Conservation (phyloP, 2,888 invertebrate genomes). For the Hermaeophaga mercurialis region DNA sequence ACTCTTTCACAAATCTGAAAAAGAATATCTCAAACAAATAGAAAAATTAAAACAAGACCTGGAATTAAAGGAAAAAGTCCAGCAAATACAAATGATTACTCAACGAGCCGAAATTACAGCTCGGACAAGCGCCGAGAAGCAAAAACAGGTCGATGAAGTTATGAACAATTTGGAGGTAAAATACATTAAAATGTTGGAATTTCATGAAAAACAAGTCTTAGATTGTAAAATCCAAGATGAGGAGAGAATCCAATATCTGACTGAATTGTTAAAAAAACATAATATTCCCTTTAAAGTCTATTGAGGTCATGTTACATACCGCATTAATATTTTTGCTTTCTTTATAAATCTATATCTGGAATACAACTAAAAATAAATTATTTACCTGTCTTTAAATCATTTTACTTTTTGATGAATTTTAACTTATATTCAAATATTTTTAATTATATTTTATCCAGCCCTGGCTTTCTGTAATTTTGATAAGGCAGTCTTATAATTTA, state of each 20-base stretch:
- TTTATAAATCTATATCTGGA: no score
- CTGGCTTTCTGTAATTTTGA: no score
- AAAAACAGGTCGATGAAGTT: conserved; percentile 45
- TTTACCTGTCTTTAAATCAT: no score
- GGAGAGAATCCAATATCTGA: conserved; percentile 41
- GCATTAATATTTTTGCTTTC: no score
- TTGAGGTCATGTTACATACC: no score
- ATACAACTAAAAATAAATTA: no score
- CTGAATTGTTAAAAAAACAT: conserved; percentile 40
- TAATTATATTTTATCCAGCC: no score
- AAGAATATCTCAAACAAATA: conserved; percentile 46
- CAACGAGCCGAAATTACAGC: conserved; percentile 47
- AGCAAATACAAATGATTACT: conserved; percentile 44
- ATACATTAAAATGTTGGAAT: conserved; percentile 48
- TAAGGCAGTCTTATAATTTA: no score
- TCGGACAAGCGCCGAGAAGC: conserved; percentile 42
- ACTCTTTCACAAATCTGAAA: conserved; percentile 47
- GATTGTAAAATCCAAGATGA: conserved; percentile 41
- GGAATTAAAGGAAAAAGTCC: conserved; percentile 44
- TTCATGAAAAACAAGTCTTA: conserved; percentile 40
- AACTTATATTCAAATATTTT: no score
- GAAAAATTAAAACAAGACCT: conserved; percentile 45
- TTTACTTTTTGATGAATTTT: no score
- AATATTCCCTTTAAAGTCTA: conserved; percentile 39
- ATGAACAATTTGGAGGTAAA: conserved; percentile 46